These are phyloP conservation scores for Apogon hyalosoma DNA, from an alignment of 2,797 vertebrate species.

Conservation along the genomic window DNA sequence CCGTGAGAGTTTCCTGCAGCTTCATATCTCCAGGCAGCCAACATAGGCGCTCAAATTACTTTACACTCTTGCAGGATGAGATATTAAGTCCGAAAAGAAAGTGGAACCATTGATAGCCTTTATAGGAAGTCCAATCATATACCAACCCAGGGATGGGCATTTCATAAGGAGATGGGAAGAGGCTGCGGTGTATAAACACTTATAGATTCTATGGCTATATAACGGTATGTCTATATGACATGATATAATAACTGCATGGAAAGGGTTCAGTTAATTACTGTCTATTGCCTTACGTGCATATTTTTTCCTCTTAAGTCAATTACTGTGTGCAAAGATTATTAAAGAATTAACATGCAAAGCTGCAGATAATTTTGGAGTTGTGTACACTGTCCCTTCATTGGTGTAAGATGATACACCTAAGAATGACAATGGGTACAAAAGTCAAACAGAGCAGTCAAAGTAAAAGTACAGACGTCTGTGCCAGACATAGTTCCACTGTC, in stretches of 20 bases:
- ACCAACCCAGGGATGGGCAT: conserved; percentile 24
- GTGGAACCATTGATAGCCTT: conserved; percentile 28
- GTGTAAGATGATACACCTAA: background rate
- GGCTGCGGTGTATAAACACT: background rate
- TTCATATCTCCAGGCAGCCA: conserved; percentile 13
- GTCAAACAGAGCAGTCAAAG: conserved; percentile 1
- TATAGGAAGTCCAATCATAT: conserved; percentile 21
- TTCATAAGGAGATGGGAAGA: background rate
- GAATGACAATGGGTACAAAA: background rate
- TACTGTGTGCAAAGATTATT: too few species aligned
- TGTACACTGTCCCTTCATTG: conserved; percentile 9
- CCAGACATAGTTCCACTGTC: background rate
- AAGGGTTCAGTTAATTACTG: too few species aligned
- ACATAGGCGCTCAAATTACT: conserved; percentile 48
- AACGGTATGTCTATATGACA: background rate
- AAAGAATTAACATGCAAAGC: background rate
- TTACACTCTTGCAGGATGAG: background rate
- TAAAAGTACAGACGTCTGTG: background rate
- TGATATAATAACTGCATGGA: background rate
- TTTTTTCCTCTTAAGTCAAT: too few species aligned
- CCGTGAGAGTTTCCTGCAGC: conserved; percentile 29
- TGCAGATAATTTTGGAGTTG: conserved; percentile 1
- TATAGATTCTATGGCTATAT: background rate
- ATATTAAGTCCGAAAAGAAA: conserved; percentile 25
- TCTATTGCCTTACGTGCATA: too few species aligned